Evolutionary conservation across 2,797 vertebrate species (phyloP).

Genomic region (Spinus olivaceus): DNA sequence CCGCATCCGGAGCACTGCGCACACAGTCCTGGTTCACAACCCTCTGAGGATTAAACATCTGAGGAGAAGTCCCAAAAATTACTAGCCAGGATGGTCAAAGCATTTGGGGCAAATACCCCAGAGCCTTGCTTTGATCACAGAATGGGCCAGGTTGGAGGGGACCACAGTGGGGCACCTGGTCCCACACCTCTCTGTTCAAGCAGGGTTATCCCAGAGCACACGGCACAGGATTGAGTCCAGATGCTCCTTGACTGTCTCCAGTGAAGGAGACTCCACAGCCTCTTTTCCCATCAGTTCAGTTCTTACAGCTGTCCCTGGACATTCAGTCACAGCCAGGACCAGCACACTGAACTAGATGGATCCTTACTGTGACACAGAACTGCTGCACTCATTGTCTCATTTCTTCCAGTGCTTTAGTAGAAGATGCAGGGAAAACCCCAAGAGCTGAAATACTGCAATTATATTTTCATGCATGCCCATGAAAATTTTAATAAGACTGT

Average conservation of each 20-base stretch:
- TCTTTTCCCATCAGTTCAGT: neutral
- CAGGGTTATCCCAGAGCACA: neutral
- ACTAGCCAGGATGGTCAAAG: neutral
- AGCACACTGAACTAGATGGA: neutral
- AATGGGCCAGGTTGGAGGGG: neutral
- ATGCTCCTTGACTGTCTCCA: neutral
- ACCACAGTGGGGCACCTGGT: neutral
- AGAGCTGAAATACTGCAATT: neutral
- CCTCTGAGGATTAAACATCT: neutral
- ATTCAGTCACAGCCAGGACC: neutral
- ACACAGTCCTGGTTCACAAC: neutral
- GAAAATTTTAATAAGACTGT: constrained; percentile 7
- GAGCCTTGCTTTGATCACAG: neutral
- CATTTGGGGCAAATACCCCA: neutral
- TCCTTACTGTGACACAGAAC: neutral
- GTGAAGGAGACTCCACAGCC: neutral
- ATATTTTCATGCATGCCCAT: neutral
- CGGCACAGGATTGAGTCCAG: neutral
- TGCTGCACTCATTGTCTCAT: neutral
- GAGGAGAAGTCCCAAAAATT: neutral
- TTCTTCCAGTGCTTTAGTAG: neutral
- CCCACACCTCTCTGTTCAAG: neutral
- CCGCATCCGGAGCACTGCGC: fast-evolving
- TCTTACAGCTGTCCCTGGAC: neutral
- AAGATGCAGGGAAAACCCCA: neutral